phyloP scores from a whole-genome alignment of 1,140 invertebrate species.

The Trinorchestia longiramus region DNA sequence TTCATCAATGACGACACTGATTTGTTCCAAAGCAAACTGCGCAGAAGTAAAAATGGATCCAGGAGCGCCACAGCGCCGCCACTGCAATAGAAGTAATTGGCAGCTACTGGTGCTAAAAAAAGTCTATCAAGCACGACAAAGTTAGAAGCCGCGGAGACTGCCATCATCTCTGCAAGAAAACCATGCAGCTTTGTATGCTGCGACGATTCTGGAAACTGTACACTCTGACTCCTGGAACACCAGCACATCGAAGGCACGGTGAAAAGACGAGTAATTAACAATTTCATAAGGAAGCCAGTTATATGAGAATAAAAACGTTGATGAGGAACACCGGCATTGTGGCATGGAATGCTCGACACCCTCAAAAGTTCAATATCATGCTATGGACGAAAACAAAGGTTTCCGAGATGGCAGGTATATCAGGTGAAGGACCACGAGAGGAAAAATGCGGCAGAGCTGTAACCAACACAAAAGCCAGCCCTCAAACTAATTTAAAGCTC shows the following conservation, averaged over 20 bases:
- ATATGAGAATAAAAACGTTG: neutral
- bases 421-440: neutral
- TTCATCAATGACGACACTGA: neutral
- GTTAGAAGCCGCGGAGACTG: neutral
- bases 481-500: conserved; percentile 33
- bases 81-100: neutral
- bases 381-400: conserved; percentile 17
- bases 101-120: neutral
- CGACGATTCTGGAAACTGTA: neutral
- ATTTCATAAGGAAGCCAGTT: neutral
- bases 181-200: neutral
- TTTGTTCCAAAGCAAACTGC: neutral
- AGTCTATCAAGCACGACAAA: neutral
- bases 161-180: neutral
- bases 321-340: neutral
- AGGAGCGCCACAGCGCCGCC: neutral
- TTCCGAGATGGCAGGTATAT: conserved; percentile 10
- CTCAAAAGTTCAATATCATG: neutral
- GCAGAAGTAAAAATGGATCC: neutral
- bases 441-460: neutral
- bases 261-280: neutral
- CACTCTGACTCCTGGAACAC: neutral
- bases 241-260: neutral
- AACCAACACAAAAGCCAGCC: conserved; percentile 34
- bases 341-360: neutral